phyloP scores from a whole-genome alignment of 2,113 vertebrate genomes.

The Oryzias javanicus region DNA sequence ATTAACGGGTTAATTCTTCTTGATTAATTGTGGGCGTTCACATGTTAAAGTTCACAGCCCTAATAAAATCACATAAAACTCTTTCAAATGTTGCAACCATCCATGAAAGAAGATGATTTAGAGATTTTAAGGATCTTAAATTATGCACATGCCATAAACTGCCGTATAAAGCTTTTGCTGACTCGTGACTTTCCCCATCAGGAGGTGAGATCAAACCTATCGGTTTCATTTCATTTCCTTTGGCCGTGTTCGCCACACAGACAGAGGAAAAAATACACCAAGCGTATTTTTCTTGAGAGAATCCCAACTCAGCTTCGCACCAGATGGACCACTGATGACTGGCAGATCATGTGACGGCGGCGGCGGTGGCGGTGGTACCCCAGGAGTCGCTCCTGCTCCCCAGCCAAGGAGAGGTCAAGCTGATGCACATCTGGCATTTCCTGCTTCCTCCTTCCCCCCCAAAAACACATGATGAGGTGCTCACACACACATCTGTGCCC shows the following conservation, averaged over 20 bases:
- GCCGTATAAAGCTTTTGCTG: neutral
- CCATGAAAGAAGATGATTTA: slow-evolving; percentile 3
- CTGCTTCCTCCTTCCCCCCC: slow-evolving; percentile 61
- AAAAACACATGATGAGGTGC: slow-evolving; percentile 15
- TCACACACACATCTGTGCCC: slow-evolving; percentile 30
- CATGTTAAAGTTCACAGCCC: too few species aligned
- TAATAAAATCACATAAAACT: too few species aligned
- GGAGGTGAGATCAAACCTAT: neutral
- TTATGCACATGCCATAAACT: slow-evolving; percentile 4
- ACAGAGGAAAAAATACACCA: slow-evolving; percentile 12
- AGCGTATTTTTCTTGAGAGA: slow-evolving; percentile 36
- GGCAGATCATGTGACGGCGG: slow-evolving; percentile 21
- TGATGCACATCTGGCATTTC: slow-evolving; percentile 76
- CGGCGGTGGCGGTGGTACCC: slow-evolving; percentile 32
- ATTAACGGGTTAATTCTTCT: too few species aligned
- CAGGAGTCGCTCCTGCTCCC: slow-evolving; percentile 30
- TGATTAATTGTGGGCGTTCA: too few species aligned
- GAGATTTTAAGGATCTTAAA: slow-evolving; percentile 6
- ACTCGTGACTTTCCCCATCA: slow-evolving; percentile 7
- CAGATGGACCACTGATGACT: neutral
- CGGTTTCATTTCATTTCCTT: slow-evolving; percentile 14
- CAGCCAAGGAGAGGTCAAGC: slow-evolving; percentile 59
- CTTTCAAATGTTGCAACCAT: slow-evolving; percentile 20
- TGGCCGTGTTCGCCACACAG: slow-evolving; percentile 12
- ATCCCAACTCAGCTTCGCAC: slow-evolving; percentile 24